Percentiles rank a stretch among this genome's conserved stretches.
Evolutionary conservation across 2,888 invertebrate species (phyloP).

Genomic region (Dione juno): DNA sequence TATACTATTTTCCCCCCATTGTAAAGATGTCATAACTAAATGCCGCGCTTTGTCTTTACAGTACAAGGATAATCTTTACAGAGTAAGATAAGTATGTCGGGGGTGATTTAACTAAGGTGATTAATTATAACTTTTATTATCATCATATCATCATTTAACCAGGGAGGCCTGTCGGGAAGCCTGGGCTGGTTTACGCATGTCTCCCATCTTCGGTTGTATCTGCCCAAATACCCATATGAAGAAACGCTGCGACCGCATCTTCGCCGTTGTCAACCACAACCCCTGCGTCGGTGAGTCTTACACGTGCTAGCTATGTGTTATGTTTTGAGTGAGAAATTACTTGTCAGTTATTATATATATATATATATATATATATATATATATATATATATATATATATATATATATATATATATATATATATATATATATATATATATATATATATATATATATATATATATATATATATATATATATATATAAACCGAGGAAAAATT

Average conservation of each 20-base stretch:
- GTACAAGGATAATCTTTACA: no score
- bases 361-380: neutral
- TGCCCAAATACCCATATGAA: conserved; percentile 95
- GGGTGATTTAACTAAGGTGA: no score
- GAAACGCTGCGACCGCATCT: conserved; percentile 93
- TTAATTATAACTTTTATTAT: neutral
- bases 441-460: no score
- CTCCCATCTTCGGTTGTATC: conserved; percentile 96
- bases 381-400: no score
- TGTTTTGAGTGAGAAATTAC: conserved; percentile 68
- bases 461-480: no score
- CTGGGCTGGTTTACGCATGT: conserved; percentile 93
- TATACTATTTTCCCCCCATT: no score
- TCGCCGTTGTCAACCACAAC: conserved; percentile 95
- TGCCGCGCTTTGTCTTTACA: no score
- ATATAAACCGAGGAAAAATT: no score
- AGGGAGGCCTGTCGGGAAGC: conserved; percentile 94
- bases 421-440: no score
- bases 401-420: no score
- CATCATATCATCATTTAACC: conserved; percentile 47
- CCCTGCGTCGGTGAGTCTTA: conserved; percentile 94
- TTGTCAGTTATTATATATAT: neutral
- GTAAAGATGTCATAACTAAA: no score
- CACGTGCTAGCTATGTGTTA: conserved; percentile 55
- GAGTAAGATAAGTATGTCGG: no score